Base-by-base conservation (phyloP, 2,113 vertebrate species). In the Spheniscus mendiculus region DNA sequence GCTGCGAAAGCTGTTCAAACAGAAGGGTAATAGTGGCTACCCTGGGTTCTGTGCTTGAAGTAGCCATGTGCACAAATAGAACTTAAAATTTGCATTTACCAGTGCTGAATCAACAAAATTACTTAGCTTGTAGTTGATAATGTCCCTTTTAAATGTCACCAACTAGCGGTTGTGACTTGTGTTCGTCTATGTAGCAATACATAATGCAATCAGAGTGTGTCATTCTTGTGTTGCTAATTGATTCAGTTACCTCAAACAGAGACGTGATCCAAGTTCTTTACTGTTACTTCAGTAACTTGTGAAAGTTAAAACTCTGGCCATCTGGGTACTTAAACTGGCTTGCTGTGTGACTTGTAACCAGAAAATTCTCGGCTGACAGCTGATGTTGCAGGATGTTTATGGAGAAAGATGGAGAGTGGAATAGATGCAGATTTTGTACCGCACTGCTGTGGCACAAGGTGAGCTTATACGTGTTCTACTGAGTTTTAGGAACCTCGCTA, bases 321-420 rank as follows among this genome's bases (percentile, higher is more conserved):
- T 92, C 94, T 65, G 49, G 69, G 56, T 94, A 91, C 94, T 96
- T 95, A 92, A 95, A 95, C 93, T 96, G 89, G 36, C 86, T 93
- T 89, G 42, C 38, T 83, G 30, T 89, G 49, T 66, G 53, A 34
- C 49, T 70, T 84, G 9, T 49, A 40, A 71, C 3, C 5, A 61
- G 80, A 23, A 56, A 22, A 76, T 67, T 59, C n/a, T 90, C 70
- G 71, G 50, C 59, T 84, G 77, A 58, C 71, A 86, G 72, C 83
- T 95, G 82, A 83, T 3, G 2, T 50, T 83, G 18, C 32, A 38
- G 78, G 44, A 65, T 40, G 13, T 62, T 74, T 18, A 22, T 63
- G 87, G 52, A n/a, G 36, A 83, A 89, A 42, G 22, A 16, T 26
- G 49, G 27, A 36, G 30, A 58, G 36, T 42, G 44, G 27, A 62